Conservation (phyloP, 2,113 vertebrate species). For the Copsychus sechellarum region DNA sequence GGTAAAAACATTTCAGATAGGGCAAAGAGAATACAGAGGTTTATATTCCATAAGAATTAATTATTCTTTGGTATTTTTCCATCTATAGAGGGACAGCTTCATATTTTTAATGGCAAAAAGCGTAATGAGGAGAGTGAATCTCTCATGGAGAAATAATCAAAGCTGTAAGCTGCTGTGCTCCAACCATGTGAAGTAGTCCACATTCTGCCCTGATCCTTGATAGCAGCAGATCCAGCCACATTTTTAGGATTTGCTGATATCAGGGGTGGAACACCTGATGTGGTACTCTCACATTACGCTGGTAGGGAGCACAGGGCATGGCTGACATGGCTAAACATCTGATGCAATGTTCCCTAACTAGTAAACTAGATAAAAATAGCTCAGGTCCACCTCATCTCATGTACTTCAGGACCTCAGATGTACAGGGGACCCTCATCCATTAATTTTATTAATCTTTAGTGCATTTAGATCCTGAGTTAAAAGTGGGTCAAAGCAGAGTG, state of each 20-base stretch:
- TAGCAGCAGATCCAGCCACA: not conserved
- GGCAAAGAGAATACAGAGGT: not conserved
- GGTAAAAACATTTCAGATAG: not conserved
- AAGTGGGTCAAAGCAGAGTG: not conserved
- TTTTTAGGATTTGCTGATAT: constrained; percentile 38
- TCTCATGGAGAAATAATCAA: not conserved
- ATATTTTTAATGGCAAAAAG: not conserved
- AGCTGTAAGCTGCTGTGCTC: not conserved
- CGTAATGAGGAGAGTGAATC: not conserved
- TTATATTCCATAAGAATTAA: not conserved
- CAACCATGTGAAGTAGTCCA: not conserved
- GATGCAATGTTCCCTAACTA: constrained; percentile 50
- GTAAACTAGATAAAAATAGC: constrained; percentile 58
- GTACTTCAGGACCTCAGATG: not conserved
- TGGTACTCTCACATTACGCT: constrained; percentile 55
- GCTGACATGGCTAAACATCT: constrained; percentile 55
- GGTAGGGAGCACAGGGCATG: constrained; percentile 36
- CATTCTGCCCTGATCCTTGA: not conserved
- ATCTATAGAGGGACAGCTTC: not conserved
- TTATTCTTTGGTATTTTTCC: not conserved
- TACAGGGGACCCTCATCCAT: not conserved
- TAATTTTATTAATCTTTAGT: not conserved
- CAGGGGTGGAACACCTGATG: constrained; percentile 47
- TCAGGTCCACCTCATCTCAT: constrained; percentile 3
- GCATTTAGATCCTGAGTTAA: not conserved